Evolutionary conservation across 2,888 invertebrate species (phyloP).

Genomic region (Zelleria hepariella): DNA sequence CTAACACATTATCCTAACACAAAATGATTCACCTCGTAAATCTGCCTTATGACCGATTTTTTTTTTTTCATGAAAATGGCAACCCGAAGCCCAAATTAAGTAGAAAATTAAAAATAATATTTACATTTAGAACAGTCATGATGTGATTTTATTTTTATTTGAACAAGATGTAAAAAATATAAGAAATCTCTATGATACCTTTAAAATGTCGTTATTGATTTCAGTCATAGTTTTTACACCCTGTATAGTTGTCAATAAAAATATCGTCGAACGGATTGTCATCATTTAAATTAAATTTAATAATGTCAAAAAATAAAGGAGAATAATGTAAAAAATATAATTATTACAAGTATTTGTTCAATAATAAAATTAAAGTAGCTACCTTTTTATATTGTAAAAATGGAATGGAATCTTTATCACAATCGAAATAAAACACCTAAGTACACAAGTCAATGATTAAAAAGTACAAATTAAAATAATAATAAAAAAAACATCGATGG

Average conservation of each 20-base stretch:
- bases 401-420: conserved; percentile 21
- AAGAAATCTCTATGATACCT: background rate
- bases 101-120: conserved; percentile 25
- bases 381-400: background rate
- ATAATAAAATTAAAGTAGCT: conserved; percentile 4
- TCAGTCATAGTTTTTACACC: no score
- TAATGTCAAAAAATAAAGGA: background rate
- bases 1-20: conserved; percentile 3
- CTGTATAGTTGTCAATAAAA: background rate
- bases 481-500: conserved; percentile 12
- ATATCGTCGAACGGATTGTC: background rate
- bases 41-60: conserved; percentile 11
- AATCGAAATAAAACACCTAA: conserved; percentile 18
- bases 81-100: conserved; percentile 40
- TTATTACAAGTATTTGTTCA: conserved; percentile 21
- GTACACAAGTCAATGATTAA: background rate
- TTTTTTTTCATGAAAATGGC: conserved; percentile 25
- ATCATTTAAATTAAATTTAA: background rate
- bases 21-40: conserved; percentile 8
- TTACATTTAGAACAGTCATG: conserved; percentile 4
- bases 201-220: background rate
- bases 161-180: background rate
- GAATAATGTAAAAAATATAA: background rate
- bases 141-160: background rate
- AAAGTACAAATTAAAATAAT: background rate